Evolutionary conservation across 2,113 vertebrate species (phyloP), one percentile per base, ranked within the genome.

Genomic region (Grantiella picta): DNA sequence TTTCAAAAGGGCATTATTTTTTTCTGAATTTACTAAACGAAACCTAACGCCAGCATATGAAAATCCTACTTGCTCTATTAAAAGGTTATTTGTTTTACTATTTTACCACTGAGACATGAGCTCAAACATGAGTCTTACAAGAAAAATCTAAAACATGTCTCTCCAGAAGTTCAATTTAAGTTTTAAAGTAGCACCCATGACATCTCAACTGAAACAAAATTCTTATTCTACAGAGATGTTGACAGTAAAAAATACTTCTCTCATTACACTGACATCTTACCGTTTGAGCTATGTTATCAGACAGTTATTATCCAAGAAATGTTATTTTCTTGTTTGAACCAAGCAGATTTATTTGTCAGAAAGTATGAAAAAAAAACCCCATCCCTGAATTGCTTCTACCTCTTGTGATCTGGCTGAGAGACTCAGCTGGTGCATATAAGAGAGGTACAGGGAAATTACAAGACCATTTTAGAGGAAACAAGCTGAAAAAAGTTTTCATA

Each of bases 141-240:
- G 81, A 92, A 91, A 56, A 63, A 92, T 56, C 36, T 64, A 93
- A 76, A 97, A 52, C 17, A 49, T 64, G 60, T 84, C 95, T 79
- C 83, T 92, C 54, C 70, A 57, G 3, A 86, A 86, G n/a, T 61
- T 86, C 91, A 92, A 95, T 71, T 78, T 93, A 95, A 91, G 75
- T 68, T 88, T 94, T 78, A 57, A 88, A 89, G 68, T 25, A 80
- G 38, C 50, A 93, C 66, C 38, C 72, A 40, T 57, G 61, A 82
- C 68, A 90, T 45, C 52, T 36, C 90, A 64, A 95, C 38, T 70
- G 47, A 86, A 87, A 96, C 33, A 35, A 50, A 87, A 81, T 53
- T 71, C 42, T 61, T 61, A 50, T 14, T 88, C 73, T 59, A 80
- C 47, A 89, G 50, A 87, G 53, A 72, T 13, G 5, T 0, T 85